Evolutionary conservation across 2,888 invertebrate species (phyloP).

Genomic region (Linnaemya vulpina): DNA sequence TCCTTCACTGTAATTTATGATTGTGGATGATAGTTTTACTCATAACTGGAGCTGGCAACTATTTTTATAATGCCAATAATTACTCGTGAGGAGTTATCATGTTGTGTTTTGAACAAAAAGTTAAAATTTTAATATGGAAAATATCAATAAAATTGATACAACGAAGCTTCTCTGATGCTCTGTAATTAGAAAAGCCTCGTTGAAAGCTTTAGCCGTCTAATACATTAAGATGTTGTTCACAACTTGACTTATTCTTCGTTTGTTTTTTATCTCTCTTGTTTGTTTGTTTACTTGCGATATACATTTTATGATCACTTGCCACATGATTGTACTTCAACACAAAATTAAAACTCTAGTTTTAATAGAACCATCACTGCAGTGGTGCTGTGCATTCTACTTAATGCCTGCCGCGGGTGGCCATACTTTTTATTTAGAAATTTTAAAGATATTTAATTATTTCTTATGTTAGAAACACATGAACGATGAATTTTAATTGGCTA

Average conservation of each 20-base stretch:
- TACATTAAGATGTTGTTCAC: neutral
- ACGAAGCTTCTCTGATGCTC: too few species aligned
- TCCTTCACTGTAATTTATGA: neutral
- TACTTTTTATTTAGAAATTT: neutral
- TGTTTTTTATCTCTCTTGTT: neutral
- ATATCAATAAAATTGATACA: too few species aligned
- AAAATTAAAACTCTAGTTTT: constrained; percentile 9
- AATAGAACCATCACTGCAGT: neutral
- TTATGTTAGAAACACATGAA: neutral
- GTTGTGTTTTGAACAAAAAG: too few species aligned
- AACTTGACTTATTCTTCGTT: neutral
- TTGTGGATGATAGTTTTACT: neutral
- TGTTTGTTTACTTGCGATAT: neutral
- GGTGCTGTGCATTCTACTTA: constrained; percentile 20
- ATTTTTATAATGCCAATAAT: too few species aligned
- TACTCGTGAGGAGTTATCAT: too few species aligned
- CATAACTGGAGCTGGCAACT: neutral
- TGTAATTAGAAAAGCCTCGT: too few species aligned
- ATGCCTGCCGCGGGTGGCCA: constrained; percentile 62
- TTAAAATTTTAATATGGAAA: too few species aligned
- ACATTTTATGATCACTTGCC: neutral
- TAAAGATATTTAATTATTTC: neutral
- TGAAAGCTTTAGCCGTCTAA: too few species aligned
- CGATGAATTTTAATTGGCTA: constrained; percentile 15
- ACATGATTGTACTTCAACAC: constrained; percentile 14